A percentile compares a stretch with the other conserved stretches of the same genome.
phyloP scores from a whole-genome alignment of 2,797 vertebrate species.

The Oreochromis grahami region DNA sequence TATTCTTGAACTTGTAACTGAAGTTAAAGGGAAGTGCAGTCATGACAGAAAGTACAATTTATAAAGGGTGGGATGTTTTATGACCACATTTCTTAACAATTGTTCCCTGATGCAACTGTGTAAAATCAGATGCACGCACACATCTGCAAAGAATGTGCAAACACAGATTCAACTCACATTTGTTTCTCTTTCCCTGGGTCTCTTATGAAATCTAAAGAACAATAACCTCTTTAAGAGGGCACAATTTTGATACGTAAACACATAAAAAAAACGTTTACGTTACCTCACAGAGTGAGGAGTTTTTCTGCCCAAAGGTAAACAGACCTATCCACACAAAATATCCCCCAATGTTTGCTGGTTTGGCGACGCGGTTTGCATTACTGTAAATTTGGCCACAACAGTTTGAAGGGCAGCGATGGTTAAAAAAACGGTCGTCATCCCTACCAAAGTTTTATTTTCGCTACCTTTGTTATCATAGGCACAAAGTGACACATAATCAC shows the following conservation, averaged over 20 bases:
- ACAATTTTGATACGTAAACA: constrained; percentile 50
- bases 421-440: neutral
- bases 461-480: constrained; percentile 7
- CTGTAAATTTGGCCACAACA: constrained; percentile 52
- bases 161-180: constrained; percentile 16
- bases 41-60: constrained; percentile 27
- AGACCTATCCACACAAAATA: constrained; percentile 48
- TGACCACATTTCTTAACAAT: constrained; percentile 25
- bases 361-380: constrained; percentile 30
- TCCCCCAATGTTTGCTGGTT: constrained; percentile 39
- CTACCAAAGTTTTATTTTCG: neutral
- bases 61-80: constrained; percentile 16
- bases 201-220: constrained; percentile 66
- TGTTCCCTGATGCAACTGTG: constrained; percentile 33
- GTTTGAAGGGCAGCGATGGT: constrained; percentile 2
- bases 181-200: constrained; percentile 45
- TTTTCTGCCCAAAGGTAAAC: constrained; percentile 64
- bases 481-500: neutral
- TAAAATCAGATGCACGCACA: constrained; percentile 35
- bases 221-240: constrained; percentile 61
- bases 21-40: neutral
- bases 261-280: constrained; percentile 47
- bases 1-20: neutral
- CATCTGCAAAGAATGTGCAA: constrained; percentile 52
- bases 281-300: constrained; percentile 53